phyloP scores from a whole-genome alignment of 2,888 invertebrate genomes.

The Stenodera caucasica region DNA sequence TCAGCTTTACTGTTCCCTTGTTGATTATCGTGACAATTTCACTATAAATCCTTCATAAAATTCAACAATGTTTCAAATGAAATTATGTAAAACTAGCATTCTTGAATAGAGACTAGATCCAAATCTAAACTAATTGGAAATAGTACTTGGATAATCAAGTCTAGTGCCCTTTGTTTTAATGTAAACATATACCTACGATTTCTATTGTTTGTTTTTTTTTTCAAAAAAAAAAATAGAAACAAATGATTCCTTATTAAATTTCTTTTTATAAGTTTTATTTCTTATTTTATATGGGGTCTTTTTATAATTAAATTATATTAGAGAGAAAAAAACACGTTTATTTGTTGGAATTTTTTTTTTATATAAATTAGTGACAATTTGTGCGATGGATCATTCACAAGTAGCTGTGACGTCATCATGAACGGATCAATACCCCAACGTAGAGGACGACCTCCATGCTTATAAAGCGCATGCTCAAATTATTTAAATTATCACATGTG shows the following conservation, averaged over 20 bases:
- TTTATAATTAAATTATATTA: too few species aligned
- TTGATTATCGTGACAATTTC: too few species aligned
- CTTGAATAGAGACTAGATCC: too few species aligned
- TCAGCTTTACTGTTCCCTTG: too few species aligned
- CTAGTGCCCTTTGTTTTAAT: constrained; percentile 9
- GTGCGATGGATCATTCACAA: constrained; percentile 53
- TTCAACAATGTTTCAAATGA: too few species aligned
- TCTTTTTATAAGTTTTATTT: background rate
- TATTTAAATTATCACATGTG: constrained; percentile 43
- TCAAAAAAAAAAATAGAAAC: background rate
- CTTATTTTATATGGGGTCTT: too few species aligned
- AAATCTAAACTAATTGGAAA: background rate
- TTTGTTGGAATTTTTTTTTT: background rate
- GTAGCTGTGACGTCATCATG: constrained; percentile 49
- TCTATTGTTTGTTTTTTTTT: background rate
- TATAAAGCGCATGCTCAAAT: constrained; percentile 33
- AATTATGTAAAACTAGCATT: too few species aligned
- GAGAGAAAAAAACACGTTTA: background rate
- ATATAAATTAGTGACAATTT: constrained; percentile 48
- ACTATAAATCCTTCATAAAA: too few species aligned
- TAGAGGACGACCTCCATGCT: constrained; percentile 32
- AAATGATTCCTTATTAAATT: background rate
- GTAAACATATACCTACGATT: constrained; percentile 19
- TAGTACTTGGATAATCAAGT: constrained; percentile 5
- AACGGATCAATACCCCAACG: constrained; percentile 48